A percentile compares a stretch with the other conserved stretches of the same genome.
Conservation (phyloP, 2,113 vertebrate genomes). For the Sinocyclocheilus anshuiensis region DNA sequence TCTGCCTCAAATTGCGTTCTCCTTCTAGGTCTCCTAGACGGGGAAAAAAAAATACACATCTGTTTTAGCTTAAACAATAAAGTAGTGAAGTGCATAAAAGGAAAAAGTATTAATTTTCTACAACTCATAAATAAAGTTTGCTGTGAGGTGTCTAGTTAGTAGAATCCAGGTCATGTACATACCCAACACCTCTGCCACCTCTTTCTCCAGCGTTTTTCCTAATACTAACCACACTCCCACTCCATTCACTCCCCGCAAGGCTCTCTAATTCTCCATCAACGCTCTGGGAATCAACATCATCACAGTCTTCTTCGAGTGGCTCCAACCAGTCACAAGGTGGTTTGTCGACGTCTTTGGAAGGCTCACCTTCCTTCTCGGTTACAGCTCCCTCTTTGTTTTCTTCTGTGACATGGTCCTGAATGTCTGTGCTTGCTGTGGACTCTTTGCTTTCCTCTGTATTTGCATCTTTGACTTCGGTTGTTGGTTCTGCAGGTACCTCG, state of each 20-base stretch:
- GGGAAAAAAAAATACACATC: background rate
- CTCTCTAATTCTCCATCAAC: conserved; percentile 69
- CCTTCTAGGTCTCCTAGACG: background rate
- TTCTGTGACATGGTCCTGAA: background rate
- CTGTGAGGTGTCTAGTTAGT: too few species aligned
- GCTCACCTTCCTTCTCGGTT: conserved; percentile 31
- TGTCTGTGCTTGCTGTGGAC: background rate
- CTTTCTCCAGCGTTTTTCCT: conserved; percentile 57
- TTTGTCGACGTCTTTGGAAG: conserved; percentile 44
- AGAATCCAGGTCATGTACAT: conserved; percentile 21
- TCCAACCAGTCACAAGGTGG: conserved; percentile 77
- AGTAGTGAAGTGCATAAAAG: background rate
- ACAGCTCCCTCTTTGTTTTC: background rate
- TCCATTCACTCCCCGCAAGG: conserved; percentile 71
- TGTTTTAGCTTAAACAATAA: background rate
- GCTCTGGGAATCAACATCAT: conserved; percentile 52
- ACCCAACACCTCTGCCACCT: conserved; percentile 25
- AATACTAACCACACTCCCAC: conserved; percentile 66
- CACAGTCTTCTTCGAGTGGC: conserved; percentile 75
- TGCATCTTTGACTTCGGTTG: conserved; percentile 29
- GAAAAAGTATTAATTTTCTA: too few species aligned
- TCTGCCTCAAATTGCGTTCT: conserved; percentile 22
- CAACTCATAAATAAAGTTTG: background rate
- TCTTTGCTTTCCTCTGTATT: conserved; percentile 30
- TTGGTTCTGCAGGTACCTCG: conserved; percentile 37